Evolutionary conservation across 2,797 vertebrate species (phyloP).

Genomic region (Melanotaenia parkinsoni): DNA sequence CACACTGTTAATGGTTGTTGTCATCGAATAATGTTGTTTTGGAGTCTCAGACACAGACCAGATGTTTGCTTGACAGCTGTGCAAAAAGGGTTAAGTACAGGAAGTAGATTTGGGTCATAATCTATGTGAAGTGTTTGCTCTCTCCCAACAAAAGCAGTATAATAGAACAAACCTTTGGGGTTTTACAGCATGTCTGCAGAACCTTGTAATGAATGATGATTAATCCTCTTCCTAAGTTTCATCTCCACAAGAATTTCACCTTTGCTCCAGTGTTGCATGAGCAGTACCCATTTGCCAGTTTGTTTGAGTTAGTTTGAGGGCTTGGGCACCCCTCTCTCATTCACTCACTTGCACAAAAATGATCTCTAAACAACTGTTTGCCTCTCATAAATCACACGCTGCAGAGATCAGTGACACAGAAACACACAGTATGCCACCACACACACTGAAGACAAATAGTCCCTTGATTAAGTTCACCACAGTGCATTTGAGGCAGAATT

Average conservation of each 20-base stretch:
- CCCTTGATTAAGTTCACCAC: slow-evolving; percentile 73
- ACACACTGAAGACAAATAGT: slow-evolving; percentile 64
- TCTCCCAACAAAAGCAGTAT: slow-evolving; percentile 63
- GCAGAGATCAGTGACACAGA: slow-evolving; percentile 57
- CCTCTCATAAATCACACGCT: slow-evolving; percentile 73
- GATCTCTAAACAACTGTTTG: slow-evolving; percentile 69
- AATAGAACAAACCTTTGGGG: slow-evolving; percentile 52
- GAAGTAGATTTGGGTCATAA: slow-evolving; percentile 52
- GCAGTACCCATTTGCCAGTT: slow-evolving; percentile 51
- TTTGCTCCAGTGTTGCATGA: slow-evolving; percentile 47
- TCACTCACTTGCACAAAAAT: slow-evolving; percentile 25
- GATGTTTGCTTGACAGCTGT: slow-evolving; percentile 30
- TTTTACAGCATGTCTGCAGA: slow-evolving; percentile 48
- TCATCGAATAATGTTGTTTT: slow-evolving; percentile 9
- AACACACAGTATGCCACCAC: slow-evolving; percentile 52
- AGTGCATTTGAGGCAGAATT: slow-evolving; percentile 61
- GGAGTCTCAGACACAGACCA: slow-evolving; percentile 31
- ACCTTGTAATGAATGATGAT: slow-evolving; percentile 63
- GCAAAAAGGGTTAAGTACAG: slow-evolving; percentile 52
- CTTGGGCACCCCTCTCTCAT: slow-evolving; percentile 22
- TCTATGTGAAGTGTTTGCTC: slow-evolving; percentile 62
- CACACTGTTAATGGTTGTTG: neutral
- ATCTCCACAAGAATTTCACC: slow-evolving; percentile 49
- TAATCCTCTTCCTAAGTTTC: slow-evolving; percentile 56
- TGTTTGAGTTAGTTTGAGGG: slow-evolving; percentile 69